A percentile compares a stretch with the other conserved stretches of the same genome.
Conservation (phyloP, 2,113 vertebrate species). For the Narcine bancroftii region DNA sequence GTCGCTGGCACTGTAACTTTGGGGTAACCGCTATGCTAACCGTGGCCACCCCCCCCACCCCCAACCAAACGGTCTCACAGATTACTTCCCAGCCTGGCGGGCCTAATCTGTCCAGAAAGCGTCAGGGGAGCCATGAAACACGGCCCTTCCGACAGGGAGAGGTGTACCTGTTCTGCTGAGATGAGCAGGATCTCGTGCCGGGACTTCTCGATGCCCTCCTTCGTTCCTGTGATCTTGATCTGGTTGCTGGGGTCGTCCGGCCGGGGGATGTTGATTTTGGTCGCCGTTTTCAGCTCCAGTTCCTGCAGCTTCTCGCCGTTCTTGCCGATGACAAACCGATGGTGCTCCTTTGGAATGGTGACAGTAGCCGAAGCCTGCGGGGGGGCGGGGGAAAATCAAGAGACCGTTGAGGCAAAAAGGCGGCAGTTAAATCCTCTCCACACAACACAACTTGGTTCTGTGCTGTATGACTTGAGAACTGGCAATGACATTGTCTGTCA, state of each 20-base stretch:
- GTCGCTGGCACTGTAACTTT: too few relatives aligned
- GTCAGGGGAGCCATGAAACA: neutral
- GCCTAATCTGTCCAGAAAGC: neutral
- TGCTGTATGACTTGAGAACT: too few relatives aligned
- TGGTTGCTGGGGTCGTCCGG: conserved; percentile 59
- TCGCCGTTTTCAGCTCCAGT: conserved; percentile 63
- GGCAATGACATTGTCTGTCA: too few relatives aligned
- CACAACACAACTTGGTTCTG: too few relatives aligned
- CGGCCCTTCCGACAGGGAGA: neutral
- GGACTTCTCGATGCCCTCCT: conserved; percentile 65
- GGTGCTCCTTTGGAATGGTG: conserved; percentile 64
- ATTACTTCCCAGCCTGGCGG: too few relatives aligned
- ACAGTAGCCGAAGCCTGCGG: conserved; percentile 56
- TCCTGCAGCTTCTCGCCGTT: conserved; percentile 66
- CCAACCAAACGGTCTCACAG: too few relatives aligned
- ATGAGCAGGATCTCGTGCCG: conserved; percentile 62
- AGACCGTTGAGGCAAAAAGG: neutral
- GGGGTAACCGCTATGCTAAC: too few relatives aligned
- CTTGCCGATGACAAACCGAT: conserved; percentile 64
- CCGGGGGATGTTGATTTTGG: conserved; percentile 60
- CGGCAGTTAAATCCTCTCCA: neutral
- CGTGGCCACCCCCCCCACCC: too few relatives aligned
- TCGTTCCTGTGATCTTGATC: conserved; percentile 62
- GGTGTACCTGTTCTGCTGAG: conserved; percentile 60
- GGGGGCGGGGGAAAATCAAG: too few relatives aligned